A percentile compares a stretch with the other conserved stretches of the same genome.
Conservation (phyloP, 2,113 vertebrate species). For the Brachyhypopomus gauderio region DNA sequence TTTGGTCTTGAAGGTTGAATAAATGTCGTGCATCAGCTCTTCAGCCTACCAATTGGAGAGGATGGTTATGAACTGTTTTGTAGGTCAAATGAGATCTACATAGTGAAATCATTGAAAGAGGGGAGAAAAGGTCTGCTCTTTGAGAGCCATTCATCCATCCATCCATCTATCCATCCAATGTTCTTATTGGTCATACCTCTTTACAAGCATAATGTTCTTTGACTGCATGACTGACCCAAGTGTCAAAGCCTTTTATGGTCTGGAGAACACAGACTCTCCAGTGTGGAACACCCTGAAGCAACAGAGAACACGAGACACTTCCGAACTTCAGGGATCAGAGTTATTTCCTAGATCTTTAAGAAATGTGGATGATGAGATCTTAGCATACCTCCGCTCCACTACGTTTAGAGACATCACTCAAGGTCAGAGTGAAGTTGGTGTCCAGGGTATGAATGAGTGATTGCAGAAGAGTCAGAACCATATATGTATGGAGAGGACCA, state of each 20-base stretch:
- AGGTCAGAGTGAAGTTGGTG: constrained; percentile 68
- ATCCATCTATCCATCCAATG: background rate
- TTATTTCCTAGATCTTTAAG: background rate
- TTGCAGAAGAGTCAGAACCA: constrained; percentile 75
- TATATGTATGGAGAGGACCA: constrained; percentile 70
- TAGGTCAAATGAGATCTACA: background rate
- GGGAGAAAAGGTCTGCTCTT: background rate
- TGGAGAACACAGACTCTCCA: constrained; percentile 73
- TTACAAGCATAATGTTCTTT: constrained; percentile 52
- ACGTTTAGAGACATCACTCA: constrained; percentile 60
- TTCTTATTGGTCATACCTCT: constrained; percentile 57
- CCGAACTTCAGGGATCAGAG: background rate
- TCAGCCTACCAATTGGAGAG: constrained; percentile 62
- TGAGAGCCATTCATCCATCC: background rate
- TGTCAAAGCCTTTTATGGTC: constrained; percentile 69
- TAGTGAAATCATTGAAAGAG: background rate
- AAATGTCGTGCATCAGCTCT: constrained; percentile 66
- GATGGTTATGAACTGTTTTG: too few relatives aligned
- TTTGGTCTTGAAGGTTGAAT: constrained; percentile 67
- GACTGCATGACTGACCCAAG: constrained; percentile 63
- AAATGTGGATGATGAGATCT: background rate
- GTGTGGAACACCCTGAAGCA: constrained; percentile 64
- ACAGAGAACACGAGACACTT: constrained; percentile 2
- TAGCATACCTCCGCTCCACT: constrained; percentile 58
- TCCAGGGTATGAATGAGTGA: constrained; percentile 74